These are phyloP conservation scores for Drosophila biarmipes DNA, from an alignment of 1,140 invertebrate species.

Conservation along the genomic window DNA sequence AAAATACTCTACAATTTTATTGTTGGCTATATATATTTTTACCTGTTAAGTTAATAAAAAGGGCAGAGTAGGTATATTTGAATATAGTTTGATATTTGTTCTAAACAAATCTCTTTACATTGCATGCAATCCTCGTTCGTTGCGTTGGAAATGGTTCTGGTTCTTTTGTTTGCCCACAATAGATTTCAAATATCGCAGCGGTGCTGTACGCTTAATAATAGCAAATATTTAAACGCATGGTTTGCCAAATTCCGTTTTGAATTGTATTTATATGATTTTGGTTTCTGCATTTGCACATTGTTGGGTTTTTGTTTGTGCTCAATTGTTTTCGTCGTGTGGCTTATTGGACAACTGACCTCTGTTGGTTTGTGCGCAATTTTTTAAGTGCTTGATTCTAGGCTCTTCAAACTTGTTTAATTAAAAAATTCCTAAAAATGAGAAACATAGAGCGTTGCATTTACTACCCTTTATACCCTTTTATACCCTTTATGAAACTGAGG, in stretches of 20 bases:
- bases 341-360: slow-evolving; percentile 16
- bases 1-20: no score
- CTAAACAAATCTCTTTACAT: neutral
- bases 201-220: slow-evolving; percentile 37
- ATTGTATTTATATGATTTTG: slow-evolving; percentile 59
- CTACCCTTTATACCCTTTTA: no score
- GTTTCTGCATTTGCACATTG: slow-evolving; percentile 21
- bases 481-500: no score
- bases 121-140: neutral
- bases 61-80: neutral
- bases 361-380: neutral
- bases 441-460: no score
- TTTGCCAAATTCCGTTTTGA: slow-evolving; percentile 32
- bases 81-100: neutral
- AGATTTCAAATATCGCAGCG: slow-evolving; percentile 14
- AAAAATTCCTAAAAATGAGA: neutral
- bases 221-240: slow-evolving; percentile 57
- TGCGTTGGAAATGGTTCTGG: neutral
- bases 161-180: slow-evolving; percentile 4
- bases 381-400: no score
- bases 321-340: slow-evolving; percentile 53
- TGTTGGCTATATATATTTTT: no score
- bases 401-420: neutral
- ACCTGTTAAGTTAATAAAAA: neutral
- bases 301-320: slow-evolving; percentile 38